phyloP scores from a whole-genome alignment of 2,888 invertebrate genomes.

The Chirona hameri region DNA sequence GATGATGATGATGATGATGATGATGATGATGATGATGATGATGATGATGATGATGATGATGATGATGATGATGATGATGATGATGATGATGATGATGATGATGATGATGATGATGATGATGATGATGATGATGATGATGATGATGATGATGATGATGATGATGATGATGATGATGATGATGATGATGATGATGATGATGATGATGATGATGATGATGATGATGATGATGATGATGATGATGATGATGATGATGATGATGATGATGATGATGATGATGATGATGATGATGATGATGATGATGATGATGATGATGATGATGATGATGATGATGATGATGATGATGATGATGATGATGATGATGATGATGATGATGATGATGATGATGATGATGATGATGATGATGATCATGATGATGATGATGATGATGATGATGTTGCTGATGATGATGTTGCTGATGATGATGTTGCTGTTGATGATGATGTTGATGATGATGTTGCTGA shows the following conservation, averaged over 20 bases:
- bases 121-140: constrained; percentile 22
- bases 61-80: constrained; percentile 22
- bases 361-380: not conserved
- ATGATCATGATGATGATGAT: constrained; percentile 12
- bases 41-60: constrained; percentile 22
- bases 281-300: constrained; percentile 22
- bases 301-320: constrained; percentile 22
- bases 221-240: constrained; percentile 22
- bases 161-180: constrained; percentile 22
- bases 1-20: constrained; percentile 22
- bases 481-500: no score
- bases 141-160: constrained; percentile 22
- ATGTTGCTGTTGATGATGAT: no score
- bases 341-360: not conserved
- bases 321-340: constrained; percentile 22
- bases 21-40: constrained; percentile 22
- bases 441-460: no score
- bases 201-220: constrained; percentile 22
- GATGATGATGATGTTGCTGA: no score
- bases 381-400: constrained; percentile 22
- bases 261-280: constrained; percentile 22
- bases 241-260: constrained; percentile 22
- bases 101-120: constrained; percentile 22
- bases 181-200: constrained; percentile 22
- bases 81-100: constrained; percentile 22